Base-by-base conservation (phyloP, 2,888 invertebrate species). In the Volucella zonaria region DNA sequence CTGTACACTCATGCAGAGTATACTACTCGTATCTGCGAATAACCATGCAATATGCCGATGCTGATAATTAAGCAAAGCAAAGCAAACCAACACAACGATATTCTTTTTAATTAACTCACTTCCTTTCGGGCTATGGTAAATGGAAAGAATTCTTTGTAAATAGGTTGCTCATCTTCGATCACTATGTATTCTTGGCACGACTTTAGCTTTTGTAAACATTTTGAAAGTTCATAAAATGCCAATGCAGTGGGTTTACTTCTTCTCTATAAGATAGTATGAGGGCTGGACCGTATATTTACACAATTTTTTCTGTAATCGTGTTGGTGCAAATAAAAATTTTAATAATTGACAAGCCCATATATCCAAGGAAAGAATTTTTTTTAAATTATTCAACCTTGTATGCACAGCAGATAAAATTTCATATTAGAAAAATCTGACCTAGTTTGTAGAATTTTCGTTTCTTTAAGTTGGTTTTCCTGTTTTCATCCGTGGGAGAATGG, bases 151-250 rank as follows among this genome's bases (percentile, higher is more conserved):
- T 31, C 31, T 31, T 6, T 31, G 31, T 31, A 31, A 31, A 31
- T 31, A 31, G 31, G 6, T 31, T 31, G 31, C 31, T 31, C 31
- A 31, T 31, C 31, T 31, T 31, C 6, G 31, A 31, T 31, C 31
- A 31, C 6, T 31, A 6, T 31, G 31, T 31, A 31, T 4, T 31
- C 31, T 31, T 38, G 18, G 38, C 38, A 9, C 40, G 47, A 58
- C 67, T 56, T 54, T n/a, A 18, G 58, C 58, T 71, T 71, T 23
- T 61, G 70, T 71, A 71, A 71, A 71, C 51, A 71, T 14, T 59
- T 59, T n/a, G 51, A 59, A 59, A 59, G 59, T 71, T 59, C 42
- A 71, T 51, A 49, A 51, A 15, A n/a, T 56, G 38, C 45, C 51
- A 14, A 14, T 71, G 70, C 59, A 71, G 43, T 61, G 70, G 59